These are phyloP conservation scores for Holcopasites calliopsidis DNA, from an alignment of 1,140 invertebrate genomes.

Conservation along the genomic window DNA sequence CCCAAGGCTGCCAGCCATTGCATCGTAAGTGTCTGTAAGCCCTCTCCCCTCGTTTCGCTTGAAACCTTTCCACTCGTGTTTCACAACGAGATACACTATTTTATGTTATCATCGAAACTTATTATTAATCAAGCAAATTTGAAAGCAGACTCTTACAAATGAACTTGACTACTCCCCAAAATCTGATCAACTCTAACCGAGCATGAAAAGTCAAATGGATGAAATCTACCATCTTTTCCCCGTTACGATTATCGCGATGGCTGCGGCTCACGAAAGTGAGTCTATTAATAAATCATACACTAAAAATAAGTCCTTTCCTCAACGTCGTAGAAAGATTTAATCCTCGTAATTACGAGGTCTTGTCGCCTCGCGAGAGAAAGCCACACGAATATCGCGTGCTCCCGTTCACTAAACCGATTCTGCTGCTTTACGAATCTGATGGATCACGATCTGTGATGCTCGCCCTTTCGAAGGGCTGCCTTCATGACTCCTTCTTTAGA, in stretches of 20 bases:
- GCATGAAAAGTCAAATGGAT: too few relatives aligned
- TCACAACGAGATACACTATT: too few relatives aligned
- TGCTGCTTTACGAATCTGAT: background rate
- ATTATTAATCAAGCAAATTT: background rate
- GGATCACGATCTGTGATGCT: background rate
- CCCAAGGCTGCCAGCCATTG: conserved; percentile 35
- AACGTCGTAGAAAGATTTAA: background rate
- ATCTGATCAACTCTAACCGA: background rate
- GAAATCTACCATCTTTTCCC: background rate
- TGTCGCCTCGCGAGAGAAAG: background rate
- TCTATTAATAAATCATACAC: conserved; percentile 5
- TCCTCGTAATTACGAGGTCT: conserved; percentile 4
- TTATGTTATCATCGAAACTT: background rate
- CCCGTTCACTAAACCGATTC: conserved; percentile 18
- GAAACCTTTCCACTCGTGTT: background rate
- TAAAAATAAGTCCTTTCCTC: conserved; percentile 4
- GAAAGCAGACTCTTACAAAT: background rate
- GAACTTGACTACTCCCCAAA: background rate
- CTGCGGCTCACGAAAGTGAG: background rate
- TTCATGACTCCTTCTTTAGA: background rate
- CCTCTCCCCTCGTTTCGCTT: conserved; percentile 18
- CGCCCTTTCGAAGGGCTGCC: background rate
- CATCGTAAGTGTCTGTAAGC: conserved; percentile 25
- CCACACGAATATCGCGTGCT: conserved; percentile 3
- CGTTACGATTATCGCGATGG: conserved; percentile 1